Base-by-base conservation (phyloP, 2,113 vertebrate species). In the Lota lota region DNA sequence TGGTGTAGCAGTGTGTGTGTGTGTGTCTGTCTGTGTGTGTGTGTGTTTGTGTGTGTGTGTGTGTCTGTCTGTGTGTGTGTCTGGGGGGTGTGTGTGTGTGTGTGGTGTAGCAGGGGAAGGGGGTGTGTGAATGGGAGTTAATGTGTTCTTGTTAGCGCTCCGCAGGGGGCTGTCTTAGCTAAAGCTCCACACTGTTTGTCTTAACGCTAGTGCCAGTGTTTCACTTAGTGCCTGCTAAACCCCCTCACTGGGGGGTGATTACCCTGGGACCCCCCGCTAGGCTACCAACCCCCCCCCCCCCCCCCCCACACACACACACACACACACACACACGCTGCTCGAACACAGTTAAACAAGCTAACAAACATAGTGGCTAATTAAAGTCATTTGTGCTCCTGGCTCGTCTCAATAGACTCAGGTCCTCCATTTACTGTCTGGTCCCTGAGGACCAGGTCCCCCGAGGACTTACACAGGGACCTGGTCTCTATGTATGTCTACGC, bases 161-260 rank as follows among this genome's bases (percentile, higher is more conserved):
- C 84, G 89, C 87, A 60, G 92, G 94, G 89, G 93, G 92, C 81
- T 84, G 92, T 91, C 89, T 93, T 87, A 83, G 81, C 75, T 69
- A 77, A 72, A 86, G 85, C 87, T 79, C 86, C 74, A 66, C 76
- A 77, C 81, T 91, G 92, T 92, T 94, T 94, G 89, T 92, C 88
- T 90, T 91, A 92, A 93, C 91, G 89, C 90, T 68, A 80, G 90
- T 88, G 93, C 93, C 91, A 87, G 80, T 89, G 93, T 91, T 91
- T 92, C 90, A 86, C 88, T 94, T 89, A 78, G 82, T 83, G 89
- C 87, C 87, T 82, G 87, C 73, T 73, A 78, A 87, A 88, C 71
- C 83, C 86, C 89, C 93, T 89, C 81, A 93, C 94, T 91, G 94
- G 71, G 94, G 62, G 74, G 86, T 77, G 85, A 93, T 95, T 93